These are phyloP conservation scores for Urocynchramus pylzowi DNA, from an alignment of 2,113 vertebrate species.

Conservation along the genomic window DNA sequence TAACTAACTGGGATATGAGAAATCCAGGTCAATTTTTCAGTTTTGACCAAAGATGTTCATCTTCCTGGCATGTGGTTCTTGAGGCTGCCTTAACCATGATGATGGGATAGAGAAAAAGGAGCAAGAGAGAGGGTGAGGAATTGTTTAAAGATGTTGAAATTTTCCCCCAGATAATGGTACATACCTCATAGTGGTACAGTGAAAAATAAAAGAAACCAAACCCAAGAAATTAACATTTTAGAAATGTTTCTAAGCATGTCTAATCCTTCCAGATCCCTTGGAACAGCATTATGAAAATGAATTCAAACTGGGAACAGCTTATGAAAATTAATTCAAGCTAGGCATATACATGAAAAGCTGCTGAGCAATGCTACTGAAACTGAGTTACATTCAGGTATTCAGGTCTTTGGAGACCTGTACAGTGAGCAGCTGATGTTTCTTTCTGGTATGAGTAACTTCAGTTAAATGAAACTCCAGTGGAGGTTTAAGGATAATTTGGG, in stretches of 20 bases:
- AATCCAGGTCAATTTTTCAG: neutral
- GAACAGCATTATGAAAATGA: neutral
- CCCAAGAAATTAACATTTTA: neutral
- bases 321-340: neutral
- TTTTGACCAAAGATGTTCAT: neutral
- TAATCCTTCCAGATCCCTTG: neutral
- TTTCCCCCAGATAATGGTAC: neutral
- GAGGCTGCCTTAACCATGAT: neutral
- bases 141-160: neutral
- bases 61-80: neutral
- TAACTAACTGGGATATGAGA: neutral
- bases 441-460: neutral
- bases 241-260: neutral
- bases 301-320: neutral
- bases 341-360: neutral
- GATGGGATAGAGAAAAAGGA: neutral
- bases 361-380: neutral
- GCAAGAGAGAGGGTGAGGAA: neutral
- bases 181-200: neutral
- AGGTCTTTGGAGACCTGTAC: neutral
- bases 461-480: neutral
- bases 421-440: neutral
- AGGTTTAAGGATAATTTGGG: neutral
- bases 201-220: neutral
- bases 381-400: neutral